Evolutionary conservation across 2,113 vertebrate species (phyloP).

Genomic region (Calidris pugnax): DNA sequence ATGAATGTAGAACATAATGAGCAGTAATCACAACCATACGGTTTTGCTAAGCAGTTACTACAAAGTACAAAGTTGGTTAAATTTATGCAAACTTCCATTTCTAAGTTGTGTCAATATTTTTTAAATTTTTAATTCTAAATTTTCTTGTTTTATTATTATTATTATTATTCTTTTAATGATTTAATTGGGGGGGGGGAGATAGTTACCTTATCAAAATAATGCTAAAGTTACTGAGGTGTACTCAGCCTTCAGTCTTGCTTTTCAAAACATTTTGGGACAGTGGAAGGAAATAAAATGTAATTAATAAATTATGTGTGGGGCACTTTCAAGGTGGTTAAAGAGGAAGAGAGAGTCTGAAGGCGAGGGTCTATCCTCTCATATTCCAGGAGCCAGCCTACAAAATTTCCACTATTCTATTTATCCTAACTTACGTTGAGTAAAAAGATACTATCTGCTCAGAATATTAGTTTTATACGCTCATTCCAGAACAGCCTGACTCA

Average conservation of each 20-base stretch:
- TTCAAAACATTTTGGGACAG: not conserved
- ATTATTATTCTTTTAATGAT: no score
- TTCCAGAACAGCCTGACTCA: not conserved
- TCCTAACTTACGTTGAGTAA: not conserved
- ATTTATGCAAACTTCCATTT: not conserved
- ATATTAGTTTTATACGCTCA: not conserved
- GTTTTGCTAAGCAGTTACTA: not conserved
- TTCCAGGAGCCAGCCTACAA: not conserved
- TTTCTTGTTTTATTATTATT: not conserved
- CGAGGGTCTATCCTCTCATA: accelerated
- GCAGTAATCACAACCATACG: not conserved
- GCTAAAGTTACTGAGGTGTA: not conserved
- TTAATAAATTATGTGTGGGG: not conserved
- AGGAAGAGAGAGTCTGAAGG: not conserved
- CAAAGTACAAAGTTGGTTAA: not conserved
- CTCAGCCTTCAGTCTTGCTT: not conserved
- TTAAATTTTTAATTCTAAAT: not conserved
- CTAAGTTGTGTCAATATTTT: not conserved
- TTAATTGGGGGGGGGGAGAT: no score
- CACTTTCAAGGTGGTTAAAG: not conserved
- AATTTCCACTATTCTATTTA: not conserved
- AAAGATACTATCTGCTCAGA: not conserved
- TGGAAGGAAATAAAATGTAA: not conserved
- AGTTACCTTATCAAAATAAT: no score
- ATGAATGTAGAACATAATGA: not conserved